Conservation (phyloP, 2,113 vertebrate genomes). For the Phalacrocorax carbo region DNA sequence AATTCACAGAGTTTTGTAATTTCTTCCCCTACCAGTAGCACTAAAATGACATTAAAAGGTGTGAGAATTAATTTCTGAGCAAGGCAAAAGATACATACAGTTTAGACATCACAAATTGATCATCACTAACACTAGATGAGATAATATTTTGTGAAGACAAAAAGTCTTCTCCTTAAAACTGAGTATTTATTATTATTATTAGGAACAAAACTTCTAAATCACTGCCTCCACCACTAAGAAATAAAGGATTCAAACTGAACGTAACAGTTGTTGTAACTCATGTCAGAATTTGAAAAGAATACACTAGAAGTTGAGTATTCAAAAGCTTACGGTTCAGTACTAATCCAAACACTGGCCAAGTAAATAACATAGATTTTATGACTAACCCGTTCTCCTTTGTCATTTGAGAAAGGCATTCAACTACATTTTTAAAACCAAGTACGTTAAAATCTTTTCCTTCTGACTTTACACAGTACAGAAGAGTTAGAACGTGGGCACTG, state of each 20-base stretch:
- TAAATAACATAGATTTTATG: background rate
- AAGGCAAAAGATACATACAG: background rate
- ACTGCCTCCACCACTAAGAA: background rate
- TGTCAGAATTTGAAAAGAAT: background rate
- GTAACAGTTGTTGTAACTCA: background rate
- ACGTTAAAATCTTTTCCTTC: background rate
- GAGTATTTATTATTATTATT: background rate
- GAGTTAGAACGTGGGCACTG: background rate
- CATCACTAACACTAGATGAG: background rate
- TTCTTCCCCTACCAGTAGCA: background rate
- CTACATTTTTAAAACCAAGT: background rate
- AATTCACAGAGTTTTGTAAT: background rate
- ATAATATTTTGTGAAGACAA: background rate
- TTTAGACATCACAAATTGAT: background rate
- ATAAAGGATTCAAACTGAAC: background rate
- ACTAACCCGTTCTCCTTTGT: background rate
- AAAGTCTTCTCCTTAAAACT: background rate
- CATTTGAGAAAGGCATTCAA: background rate
- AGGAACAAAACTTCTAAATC: background rate
- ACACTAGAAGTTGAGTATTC: background rate
- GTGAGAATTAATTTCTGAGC: background rate
- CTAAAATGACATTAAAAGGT: background rate
- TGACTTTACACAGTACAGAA: background rate
- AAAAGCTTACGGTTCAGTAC: background rate
- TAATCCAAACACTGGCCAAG: background rate